Percentiles rank a stretch among this genome's conserved stretches.
Conservation (phyloP, 1,140 invertebrate genomes). For the Liolophura sinensis region DNA sequence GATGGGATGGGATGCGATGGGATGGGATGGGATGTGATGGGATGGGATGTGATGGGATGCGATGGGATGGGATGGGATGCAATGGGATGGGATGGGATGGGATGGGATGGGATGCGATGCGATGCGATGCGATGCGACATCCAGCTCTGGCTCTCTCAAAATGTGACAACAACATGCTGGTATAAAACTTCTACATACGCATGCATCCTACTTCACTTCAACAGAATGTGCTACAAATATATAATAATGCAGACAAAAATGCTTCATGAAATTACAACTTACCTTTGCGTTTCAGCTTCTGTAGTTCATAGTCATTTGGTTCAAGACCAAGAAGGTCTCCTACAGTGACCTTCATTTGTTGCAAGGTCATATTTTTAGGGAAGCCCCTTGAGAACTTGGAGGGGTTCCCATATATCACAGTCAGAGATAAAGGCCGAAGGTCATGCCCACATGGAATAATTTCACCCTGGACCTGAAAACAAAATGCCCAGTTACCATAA, state of each 20-base stretch:
- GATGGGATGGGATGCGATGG: constrained; percentile 25
- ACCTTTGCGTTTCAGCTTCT: constrained; percentile 30
- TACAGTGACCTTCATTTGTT: constrained; percentile 25
- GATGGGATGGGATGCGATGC: constrained; percentile 22
- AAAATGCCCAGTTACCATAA: not conserved
- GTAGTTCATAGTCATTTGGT: constrained; percentile 19
- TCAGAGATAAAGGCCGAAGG: constrained; percentile 41
- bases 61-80: constrained; percentile 29
- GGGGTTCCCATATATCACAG: constrained; percentile 31
- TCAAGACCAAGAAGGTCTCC: constrained; percentile 25
- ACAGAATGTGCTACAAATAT: too few relatives aligned
- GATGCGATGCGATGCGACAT: too few relatives aligned
- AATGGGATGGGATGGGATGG: constrained; percentile 25
- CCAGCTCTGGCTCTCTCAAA: too few relatives aligned
- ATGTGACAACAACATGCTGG: too few relatives aligned
- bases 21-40: constrained; percentile 25
- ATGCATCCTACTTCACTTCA: too few relatives aligned
- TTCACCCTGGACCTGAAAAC: constrained; percentile 31
- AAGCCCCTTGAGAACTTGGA: constrained; percentile 30
- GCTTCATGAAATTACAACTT: not conserved
- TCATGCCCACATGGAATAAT: constrained; percentile 27
- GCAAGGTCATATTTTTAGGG: constrained; percentile 31
- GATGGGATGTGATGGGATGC: constrained; percentile 27
- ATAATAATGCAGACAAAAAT: not conserved
- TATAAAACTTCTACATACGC: too few relatives aligned